Conservation (phyloP, 2,113 vertebrate species). For the Nothocercus julius region DNA sequence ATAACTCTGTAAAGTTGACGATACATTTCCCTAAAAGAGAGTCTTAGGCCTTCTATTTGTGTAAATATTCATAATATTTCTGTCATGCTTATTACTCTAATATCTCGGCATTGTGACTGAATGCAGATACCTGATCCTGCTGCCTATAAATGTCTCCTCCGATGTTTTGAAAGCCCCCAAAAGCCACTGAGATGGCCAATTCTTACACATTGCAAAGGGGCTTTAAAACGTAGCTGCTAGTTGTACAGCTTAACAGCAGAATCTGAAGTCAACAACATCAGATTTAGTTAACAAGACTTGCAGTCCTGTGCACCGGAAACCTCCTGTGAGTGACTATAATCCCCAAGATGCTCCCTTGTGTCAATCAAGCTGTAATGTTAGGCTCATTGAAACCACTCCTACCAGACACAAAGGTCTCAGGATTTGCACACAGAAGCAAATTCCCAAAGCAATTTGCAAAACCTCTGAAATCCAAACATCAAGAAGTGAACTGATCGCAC, state of each 20-base stretch:
- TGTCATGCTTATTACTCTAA: neutral
- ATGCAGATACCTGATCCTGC: neutral
- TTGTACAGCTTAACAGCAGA: neutral
- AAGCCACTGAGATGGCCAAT: neutral
- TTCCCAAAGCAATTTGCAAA: neutral
- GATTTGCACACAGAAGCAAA: neutral
- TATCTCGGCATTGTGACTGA: neutral
- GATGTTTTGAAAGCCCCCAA: neutral
- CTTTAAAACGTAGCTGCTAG: neutral
- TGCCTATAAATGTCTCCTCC: neutral
- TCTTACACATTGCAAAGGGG: neutral
- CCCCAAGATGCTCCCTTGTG: neutral
- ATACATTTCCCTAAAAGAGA: neutral
- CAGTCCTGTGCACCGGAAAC: neutral
- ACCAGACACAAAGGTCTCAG: neutral
- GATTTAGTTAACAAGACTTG: neutral
- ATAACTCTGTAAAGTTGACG: neutral
- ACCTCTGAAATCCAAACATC: neutral
- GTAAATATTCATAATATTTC: neutral
- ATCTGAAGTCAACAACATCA: neutral
- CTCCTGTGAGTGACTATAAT: neutral
- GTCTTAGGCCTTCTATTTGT: neutral
- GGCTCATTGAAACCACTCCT: neutral
- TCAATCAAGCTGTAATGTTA: neutral
- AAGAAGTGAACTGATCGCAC: neutral